Percentiles rank a stretch among this genome's conserved stretches.
Conservation (phyloP, 2,113 vertebrate species). For the Hylia prasina region DNA sequence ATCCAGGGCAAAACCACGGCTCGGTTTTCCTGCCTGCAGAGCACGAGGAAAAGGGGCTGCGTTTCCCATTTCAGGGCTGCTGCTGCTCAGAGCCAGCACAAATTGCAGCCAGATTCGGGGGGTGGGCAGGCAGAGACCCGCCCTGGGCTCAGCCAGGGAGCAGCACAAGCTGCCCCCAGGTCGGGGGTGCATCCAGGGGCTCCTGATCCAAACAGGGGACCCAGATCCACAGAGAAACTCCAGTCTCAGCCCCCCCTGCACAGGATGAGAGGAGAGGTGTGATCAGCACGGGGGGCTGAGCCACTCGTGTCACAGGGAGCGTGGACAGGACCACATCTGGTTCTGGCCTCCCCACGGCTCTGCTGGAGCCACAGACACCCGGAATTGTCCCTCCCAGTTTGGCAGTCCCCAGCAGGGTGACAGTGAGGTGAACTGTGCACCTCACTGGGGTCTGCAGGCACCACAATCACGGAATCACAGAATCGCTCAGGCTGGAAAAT, state of each 20-base stretch:
- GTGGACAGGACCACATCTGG: background rate
- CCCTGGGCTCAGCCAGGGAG: background rate
- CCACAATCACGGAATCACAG: accelerated
- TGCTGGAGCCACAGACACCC: background rate
- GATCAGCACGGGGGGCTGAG: background rate
- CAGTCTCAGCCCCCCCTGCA: background rate
- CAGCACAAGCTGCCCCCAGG: accelerated
- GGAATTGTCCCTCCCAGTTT: background rate
- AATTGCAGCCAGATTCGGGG: background rate
- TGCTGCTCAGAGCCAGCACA: background rate
- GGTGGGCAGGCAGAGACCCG: background rate
- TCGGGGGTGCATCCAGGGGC: background rate
- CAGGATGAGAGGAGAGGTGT: background rate
- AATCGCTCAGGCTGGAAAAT: background rate
- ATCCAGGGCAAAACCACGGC: background rate
- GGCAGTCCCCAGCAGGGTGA: background rate
- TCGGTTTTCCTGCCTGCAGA: background rate
- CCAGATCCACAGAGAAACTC: background rate
- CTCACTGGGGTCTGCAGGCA: background rate
- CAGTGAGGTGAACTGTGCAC: accelerated
- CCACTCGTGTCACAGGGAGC: background rate
- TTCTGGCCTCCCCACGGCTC: background rate
- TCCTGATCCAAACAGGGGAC: background rate
- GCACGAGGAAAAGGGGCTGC: background rate
- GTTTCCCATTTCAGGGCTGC: background rate